Evolutionary conservation across 2,113 vertebrate species (phyloP), one percentile per base, ranked within the genome.

Genomic region (Leptocoma aspasia): DNA sequence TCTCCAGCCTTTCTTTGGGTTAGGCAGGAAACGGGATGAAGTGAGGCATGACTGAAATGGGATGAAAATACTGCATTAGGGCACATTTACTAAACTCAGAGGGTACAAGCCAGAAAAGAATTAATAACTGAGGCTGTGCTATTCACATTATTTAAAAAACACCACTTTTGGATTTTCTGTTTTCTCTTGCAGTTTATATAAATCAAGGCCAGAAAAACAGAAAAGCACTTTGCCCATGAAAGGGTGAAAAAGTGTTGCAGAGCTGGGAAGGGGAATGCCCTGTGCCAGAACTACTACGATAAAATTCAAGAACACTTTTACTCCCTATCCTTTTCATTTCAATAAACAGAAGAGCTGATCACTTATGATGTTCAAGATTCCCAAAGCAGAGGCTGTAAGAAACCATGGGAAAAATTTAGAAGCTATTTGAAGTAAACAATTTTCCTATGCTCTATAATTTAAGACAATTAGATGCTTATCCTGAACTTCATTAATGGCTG

Each of bases 241-340:
- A 89, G 24, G 41, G 52, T 47, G 15, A 68, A 60, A 37, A 76
- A 63, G 7, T 20, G 1, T 2, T 33, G 42, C 3, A 8, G 7
- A 13, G 7, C 5, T 10, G 2, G 4, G 2, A 50, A 19, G 11
- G 16, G 2, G 7, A 69, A 75, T 15, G 4, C 21, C 12, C 13
- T 15, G 7, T 16, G 19, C 35, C 44, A 89, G 52, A 75, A 59
- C 1, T 14, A 52, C 30, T 53, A 15, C 10, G 65, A 15, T 33
- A 59, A 63, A 70, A 70, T 2, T 72, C 22, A 78, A 66, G 63
- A 89, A 22, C 16, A 41, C 4, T 82, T 86, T 27, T 44, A 15
- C 5, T 69, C 23, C 16, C 1, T 45, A 79, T 35, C 3, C 3
- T n/a, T 89, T 86, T 50, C 2, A 14, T 66, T 45, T 84, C 47